phyloP scores from a whole-genome alignment of 1,140 invertebrate species.

The Tribolium madens region DNA sequence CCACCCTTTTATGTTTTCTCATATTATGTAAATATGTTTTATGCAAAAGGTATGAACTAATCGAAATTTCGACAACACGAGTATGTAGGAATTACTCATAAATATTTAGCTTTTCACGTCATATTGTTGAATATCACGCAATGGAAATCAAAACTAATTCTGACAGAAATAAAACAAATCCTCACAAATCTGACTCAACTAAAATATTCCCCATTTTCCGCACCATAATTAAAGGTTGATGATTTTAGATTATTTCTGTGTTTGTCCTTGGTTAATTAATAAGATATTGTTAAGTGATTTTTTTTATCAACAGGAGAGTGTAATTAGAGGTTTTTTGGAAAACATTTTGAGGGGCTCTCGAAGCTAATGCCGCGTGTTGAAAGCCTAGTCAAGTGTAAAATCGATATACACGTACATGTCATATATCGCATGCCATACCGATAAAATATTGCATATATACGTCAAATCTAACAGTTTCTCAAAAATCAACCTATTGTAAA shows the following conservation, averaged over 20 bases:
- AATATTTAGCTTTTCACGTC: constrained; percentile 16
- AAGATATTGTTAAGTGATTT: not conserved
- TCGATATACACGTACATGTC: constrained; percentile 47
- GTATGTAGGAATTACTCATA: constrained; percentile 29
- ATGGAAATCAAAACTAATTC: constrained; percentile 23
- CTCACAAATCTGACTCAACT: not conserved
- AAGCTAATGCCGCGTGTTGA: constrained; percentile 41
- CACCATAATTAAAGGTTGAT: not conserved
- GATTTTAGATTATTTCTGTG: no score
- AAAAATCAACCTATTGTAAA: constrained; percentile 42
- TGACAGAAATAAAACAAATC: not conserved
- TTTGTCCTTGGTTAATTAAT: not conserved
- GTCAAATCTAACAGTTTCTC: constrained; percentile 35
- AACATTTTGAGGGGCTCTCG: constrained; percentile 36
- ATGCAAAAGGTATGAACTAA: not conserved
- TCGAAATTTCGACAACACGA: constrained; percentile 26
- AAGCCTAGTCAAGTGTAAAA: constrained; percentile 44
- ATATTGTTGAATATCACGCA: constrained; percentile 28
- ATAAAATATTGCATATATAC: constrained; percentile 48
- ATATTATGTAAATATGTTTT: not conserved
- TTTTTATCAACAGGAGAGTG: not conserved
- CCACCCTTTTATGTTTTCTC: not conserved
- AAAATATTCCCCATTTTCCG: not conserved
- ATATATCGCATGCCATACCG: constrained; percentile 39
- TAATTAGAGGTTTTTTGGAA: constrained; percentile 1